Conservation (phyloP, 2,113 vertebrate species). For the Pica pica region DNA sequence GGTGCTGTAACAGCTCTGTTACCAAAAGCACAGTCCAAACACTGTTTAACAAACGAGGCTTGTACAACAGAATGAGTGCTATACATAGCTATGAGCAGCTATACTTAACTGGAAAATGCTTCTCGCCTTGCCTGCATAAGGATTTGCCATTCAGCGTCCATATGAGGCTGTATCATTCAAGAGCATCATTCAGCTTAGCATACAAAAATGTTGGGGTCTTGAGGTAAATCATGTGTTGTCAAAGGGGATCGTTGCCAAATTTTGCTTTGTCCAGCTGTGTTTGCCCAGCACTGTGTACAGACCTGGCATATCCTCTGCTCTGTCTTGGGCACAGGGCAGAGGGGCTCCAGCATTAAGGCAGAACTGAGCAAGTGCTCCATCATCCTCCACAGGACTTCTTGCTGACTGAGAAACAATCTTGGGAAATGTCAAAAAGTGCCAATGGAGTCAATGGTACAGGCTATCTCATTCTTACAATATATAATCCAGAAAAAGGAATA, state of each 20-base stretch:
- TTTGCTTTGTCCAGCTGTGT: neutral
- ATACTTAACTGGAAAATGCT: neutral
- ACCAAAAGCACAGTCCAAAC: neutral
- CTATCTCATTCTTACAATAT: neutral
- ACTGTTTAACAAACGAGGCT: neutral
- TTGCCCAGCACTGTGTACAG: neutral
- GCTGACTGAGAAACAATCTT: neutral
- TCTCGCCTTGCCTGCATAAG: neutral
- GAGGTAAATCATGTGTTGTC: rapidly evolving
- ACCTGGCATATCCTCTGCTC: neutral
- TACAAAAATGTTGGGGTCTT: neutral
- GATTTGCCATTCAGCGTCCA: neutral
- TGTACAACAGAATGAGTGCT: neutral
- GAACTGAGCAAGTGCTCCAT: neutral
- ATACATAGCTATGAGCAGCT: neutral
- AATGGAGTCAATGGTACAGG: neutral
- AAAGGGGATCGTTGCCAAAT: neutral
- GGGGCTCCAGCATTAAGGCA: neutral
- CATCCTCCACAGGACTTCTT: neutral
- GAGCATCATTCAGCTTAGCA: neutral
- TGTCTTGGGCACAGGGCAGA: neutral
- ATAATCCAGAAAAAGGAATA: neutral
- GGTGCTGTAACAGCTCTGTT: neutral
- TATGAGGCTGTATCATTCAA: neutral
- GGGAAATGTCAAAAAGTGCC: neutral